These are phyloP conservation scores for Dusona sp. DNA, from an alignment of 2,888 invertebrate species.

Conservation along the genomic window DNA sequence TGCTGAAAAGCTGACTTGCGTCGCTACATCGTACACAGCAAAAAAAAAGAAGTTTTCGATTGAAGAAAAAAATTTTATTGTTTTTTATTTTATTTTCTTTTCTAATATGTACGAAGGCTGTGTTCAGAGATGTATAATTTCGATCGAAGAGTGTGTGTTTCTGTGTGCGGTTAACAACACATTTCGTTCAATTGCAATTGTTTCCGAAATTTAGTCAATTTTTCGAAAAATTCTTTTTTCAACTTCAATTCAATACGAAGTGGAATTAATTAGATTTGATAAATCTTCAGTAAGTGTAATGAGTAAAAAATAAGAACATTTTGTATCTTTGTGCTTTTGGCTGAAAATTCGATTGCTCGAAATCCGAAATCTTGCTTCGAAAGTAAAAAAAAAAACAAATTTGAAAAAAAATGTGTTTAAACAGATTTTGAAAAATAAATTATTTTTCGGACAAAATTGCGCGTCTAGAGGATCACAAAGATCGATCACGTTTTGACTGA, in stretches of 20 bases:
- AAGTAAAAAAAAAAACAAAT: too few species aligned
- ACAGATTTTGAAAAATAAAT: background rate
- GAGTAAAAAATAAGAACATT: background rate
- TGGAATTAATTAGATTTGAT: background rate
- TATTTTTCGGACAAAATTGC: conserved; percentile 5
- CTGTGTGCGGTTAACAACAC: background rate
- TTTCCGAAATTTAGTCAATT: background rate
- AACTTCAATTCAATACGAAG: background rate
- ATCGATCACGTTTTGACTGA: conserved; percentile 18
- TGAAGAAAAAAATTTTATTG: conserved; percentile 27
- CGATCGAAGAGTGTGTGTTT: conserved; percentile 40
- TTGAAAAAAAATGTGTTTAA: background rate
- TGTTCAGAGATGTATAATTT: conserved; percentile 69
- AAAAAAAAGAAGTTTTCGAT: background rate
- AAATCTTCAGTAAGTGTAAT: background rate
- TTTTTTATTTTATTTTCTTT: conserved; percentile 61
- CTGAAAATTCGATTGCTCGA: background rate
- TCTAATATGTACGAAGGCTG: conserved; percentile 72
- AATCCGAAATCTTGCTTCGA: background rate
- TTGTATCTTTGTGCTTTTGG: background rate
- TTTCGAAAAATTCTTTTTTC: background rate
- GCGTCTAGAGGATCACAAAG: background rate
- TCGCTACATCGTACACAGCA: background rate
- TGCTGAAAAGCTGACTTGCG: background rate
- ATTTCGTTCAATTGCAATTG: conserved; percentile 13